Evolutionary conservation across 2,888 invertebrate species (phyloP), one percentile per base, ranked within the genome.

Genomic region (Lysandra bellargus): DNA sequence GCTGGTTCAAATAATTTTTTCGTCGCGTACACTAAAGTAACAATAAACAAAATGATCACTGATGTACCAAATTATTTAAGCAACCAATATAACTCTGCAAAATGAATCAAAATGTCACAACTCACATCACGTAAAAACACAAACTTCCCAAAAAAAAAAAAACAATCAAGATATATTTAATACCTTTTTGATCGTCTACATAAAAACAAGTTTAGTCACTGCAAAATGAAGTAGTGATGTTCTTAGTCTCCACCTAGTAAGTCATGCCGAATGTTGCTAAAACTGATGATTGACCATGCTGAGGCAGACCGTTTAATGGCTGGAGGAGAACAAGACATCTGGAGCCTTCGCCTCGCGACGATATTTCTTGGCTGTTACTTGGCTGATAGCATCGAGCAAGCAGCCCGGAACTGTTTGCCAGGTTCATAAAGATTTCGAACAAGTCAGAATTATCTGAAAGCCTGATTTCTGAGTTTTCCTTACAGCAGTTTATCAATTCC

Each of bases 101-200:
- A 40, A 76, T 57, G 33, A 76, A 57, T 57, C 49, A 75, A 76
- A 76, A 76, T 4, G 40, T 57, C 30, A 76, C 76, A 76, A 17
- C 53, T 37, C 33, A 76, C 57, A 76, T 53, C 53, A 76, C 57
- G 30, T 76, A 33, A 76, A 76, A 53, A 76, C 76, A 76, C 57
- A 76, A 53, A 57, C 76, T 76, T 57, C 76, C 76, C 76, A 76
- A 75, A 76, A 2, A 53, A 33, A 49, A 75, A n/a, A 76, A 53
- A 9, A 57, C 74, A 74, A 74, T 57, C 53, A 30, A 76, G 30
- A 76, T 33, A 53, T 33, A 1, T 33, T 23, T 75, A 33, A 30
- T 57, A 53, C 17, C 33, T n/a, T 6, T 75, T 14, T 30, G 64
- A 30, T 64, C 23, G 69, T 33, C 69, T 9, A 69, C 69, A 14